Percentiles rank a stretch among this genome's conserved stretches.
phyloP scores from a whole-genome alignment of 2,113 vertebrate genomes.

The Bungarus multicinctus region DNA sequence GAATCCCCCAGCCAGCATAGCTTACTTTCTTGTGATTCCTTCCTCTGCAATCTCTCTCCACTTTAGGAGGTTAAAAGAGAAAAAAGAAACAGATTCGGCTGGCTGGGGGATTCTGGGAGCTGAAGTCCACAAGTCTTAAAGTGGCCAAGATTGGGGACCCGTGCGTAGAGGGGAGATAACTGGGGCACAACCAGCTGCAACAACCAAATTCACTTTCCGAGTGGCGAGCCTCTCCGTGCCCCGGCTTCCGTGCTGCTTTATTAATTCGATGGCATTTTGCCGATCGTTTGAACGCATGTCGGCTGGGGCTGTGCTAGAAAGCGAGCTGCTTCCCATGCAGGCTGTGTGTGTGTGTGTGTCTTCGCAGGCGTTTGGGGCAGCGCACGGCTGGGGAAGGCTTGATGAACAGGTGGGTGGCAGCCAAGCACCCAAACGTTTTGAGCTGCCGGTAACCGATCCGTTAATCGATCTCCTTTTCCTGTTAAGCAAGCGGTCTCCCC shows the following conservation, averaged over 20 bases:
- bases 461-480: not conserved
- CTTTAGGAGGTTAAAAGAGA: too few species aligned
- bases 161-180: not conserved
- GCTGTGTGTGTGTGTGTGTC: not conserved
- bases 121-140: too few species aligned
- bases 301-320: not conserved
- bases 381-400: not conserved
- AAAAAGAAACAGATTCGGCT: too few species aligned
- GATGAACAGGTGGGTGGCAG: not conserved
- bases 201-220: not conserved
- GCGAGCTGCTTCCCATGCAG: not conserved
- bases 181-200: too few species aligned
- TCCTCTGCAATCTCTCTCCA: too few species aligned
- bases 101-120: too few species aligned
- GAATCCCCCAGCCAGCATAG: too few species aligned
- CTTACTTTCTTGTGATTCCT: too few species aligned
- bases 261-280: not conserved
- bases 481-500: too few species aligned
- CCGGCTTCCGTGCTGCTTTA: not conserved
- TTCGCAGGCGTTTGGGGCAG: not conserved
- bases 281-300: not conserved
- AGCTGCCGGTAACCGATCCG: not conserved
- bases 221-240: not conserved
- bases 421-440: not conserved
- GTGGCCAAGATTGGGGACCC: too few species aligned